These are phyloP conservation scores for Atrichornis clamosus DNA, from an alignment of 2,113 vertebrate species.

Conservation along the genomic window DNA sequence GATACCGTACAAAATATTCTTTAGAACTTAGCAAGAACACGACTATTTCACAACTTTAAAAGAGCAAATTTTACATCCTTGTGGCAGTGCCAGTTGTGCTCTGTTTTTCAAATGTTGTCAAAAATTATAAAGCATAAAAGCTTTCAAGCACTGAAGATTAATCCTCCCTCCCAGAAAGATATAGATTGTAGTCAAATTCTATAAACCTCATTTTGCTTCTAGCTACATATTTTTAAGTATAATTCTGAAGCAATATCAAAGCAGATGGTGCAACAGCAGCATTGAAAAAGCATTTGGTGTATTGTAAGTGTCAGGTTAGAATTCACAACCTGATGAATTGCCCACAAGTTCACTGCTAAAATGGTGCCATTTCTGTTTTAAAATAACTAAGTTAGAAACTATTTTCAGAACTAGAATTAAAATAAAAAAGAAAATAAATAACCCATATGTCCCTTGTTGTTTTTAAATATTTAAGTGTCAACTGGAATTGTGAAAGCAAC, in stretches of 20 bases:
- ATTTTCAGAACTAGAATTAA: constrained; percentile 73
- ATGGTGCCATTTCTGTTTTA: constrained; percentile 65
- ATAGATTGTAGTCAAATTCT: constrained; percentile 82
- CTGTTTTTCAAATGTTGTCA: constrained; percentile 71
- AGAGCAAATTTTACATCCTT: constrained; percentile 60
- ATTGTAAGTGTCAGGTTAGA: constrained; percentile 77
- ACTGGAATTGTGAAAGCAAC: constrained; percentile 48
- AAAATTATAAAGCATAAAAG: constrained; percentile 79
- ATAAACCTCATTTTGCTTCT: constrained; percentile 68
- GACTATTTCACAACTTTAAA: constrained; percentile 12
- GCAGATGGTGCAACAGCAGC: constrained; percentile 62
- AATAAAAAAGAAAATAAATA: constrained; percentile 75
- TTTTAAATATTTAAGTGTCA: constrained; percentile 77
- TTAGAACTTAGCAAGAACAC: background rate
- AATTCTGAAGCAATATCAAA: constrained; percentile 70
- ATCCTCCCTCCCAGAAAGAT: constrained; percentile 76
- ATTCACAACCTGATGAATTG: constrained; percentile 72
- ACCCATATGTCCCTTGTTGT: constrained; percentile 66
- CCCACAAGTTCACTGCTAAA: constrained; percentile 55
- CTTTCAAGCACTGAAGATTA: constrained; percentile 79
- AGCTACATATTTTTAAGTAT: constrained; percentile 75
- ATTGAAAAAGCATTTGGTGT: constrained; percentile 67
- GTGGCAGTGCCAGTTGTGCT: constrained; percentile 58
- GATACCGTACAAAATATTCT: background rate
- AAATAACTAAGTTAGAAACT: constrained; percentile 66